Evolutionary conservation across 2,888 invertebrate genomes (phyloP), one percentile per base, ranked within the genome.

Genomic region (Noctua fimbriata): DNA sequence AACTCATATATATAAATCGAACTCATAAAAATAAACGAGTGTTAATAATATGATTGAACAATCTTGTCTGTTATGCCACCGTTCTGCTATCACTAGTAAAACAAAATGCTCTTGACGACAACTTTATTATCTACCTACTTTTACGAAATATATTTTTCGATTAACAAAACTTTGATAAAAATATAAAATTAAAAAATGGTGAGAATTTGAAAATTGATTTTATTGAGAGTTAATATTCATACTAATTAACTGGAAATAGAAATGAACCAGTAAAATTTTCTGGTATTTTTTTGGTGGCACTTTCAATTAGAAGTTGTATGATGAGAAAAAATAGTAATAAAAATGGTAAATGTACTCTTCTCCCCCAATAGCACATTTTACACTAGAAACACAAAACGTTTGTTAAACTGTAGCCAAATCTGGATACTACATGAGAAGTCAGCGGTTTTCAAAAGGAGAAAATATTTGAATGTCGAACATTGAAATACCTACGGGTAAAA

Each of bases 71-170:
- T 52, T 52, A 44, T 52, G 63, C 16, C 41, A 63, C 69, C 55
- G 73, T 71, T 69, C 28, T 49, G 65, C 67, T 84, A 84, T 86
- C 84, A 65, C 55, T 65, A 65, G 9, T 72, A 86, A 78, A 84
- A 86, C 67, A 86, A 86, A 74, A 58, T 65, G 63, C 55, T 65
- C 83, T 69, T 86, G 65, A 49, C 73, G 18, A 84, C 73, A 60
- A 44, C 12, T 49, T 47, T 32, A n/a, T 70, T 32, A 85, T 65
- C 52, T 55, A 58, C 36, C 52, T 55, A 58, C 36, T 49, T 28
- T 63, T 18, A 66, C 65, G 5, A 74, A 58, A 41, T 47, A 83
- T 24, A 73, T 74, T 82, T 82, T 60, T 24, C 28, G 77, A 82
- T 82, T 66, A 85, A 36, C 18, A 81, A 58, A 60, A 71, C 28